Evolutionary conservation across 2,888 invertebrate species (phyloP), one percentile per base, ranked within the genome.

Genomic region (Tinea trinotella): DNA sequence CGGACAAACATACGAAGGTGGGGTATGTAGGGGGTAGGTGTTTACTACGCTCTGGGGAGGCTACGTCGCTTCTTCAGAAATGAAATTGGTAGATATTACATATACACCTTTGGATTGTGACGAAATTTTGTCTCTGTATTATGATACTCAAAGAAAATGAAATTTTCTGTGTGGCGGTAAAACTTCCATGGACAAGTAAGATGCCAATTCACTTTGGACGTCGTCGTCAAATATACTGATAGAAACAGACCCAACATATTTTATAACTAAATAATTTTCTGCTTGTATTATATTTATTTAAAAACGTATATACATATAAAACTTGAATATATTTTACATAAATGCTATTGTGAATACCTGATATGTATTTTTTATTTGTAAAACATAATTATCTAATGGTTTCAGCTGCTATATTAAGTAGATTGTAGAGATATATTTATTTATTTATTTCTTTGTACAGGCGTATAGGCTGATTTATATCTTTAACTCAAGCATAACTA

Each of bases 41-140:
- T 81, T 83, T 81, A 82, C 80, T 74, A 71, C 73, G 73, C 82
- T 79, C 84, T 58, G 65, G 83, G 82, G 84, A 84, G 80, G 72
- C 64, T 67, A 70, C 24, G 10, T 50, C 24, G 40, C 48, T 55
- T 36, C 24, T 17, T 10, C 68, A 77, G 80, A 78, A 80, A 84
- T 82, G 81, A 84, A 82, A 83, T 82, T 82, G 81, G 76, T 70
- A 75, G 78, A 83, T 82, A 82, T 82, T 82, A 50, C 50, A 50
- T 50, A 50, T 15, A 50, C 24, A 50, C 50, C 50, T 50, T 50
- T 24, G 50, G 50, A 24, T 24, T 50, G 50, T 50, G 49, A 24
- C 24, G 24, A 50, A 50, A 50, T 50, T 50, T 50, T 13, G 50
- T 50, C 24, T 50, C 24, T 24, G 22, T 24, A 24, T 50, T 46